phyloP scores from a whole-genome alignment of 2,113 vertebrate species.

The Stegastes partitus region DNA sequence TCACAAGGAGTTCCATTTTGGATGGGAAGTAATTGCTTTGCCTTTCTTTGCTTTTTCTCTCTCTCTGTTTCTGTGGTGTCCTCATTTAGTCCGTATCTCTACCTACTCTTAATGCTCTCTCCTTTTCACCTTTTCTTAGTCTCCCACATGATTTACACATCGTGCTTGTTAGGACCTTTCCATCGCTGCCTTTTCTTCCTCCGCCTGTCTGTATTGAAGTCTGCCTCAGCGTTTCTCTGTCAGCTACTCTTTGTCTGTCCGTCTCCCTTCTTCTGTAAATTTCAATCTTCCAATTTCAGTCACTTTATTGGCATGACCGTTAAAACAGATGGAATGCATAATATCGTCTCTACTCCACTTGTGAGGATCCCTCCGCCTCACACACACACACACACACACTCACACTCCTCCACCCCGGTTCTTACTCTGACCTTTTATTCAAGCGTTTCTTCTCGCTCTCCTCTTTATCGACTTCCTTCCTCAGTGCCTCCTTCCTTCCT shows the following conservation, averaged over 20 bases:
- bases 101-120: conserved; percentile 19
- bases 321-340: conserved; percentile 44
- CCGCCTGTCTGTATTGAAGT: conserved; percentile 29
- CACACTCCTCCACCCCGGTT: conserved; percentile 25
- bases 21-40: conserved; percentile 24
- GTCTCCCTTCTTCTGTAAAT: conserved; percentile 39
- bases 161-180: conserved; percentile 28
- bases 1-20: conserved; percentile 23
- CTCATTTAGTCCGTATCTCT: conserved; percentile 30
- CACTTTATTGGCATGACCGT: conserved; percentile 50
- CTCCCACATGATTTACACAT: conserved; percentile 43
- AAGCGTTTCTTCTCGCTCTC: conserved; percentile 43
- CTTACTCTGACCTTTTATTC: conserved; percentile 70
- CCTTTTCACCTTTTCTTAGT: conserved; percentile 26
- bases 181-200: conserved; percentile 29
- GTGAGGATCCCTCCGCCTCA: conserved; percentile 8
- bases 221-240: conserved; percentile 43
- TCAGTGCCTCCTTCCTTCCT: conserved; percentile 52
- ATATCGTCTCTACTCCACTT: conserved; percentile 35
- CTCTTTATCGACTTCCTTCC: conserved; percentile 60
- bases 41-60: conserved; percentile 21
- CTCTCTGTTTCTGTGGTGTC: conserved; percentile 4
- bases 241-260: conserved; percentile 25
- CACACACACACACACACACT: neutral
- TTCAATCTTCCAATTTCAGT: conserved; percentile 55